Conservation (phyloP, 2,797 vertebrate genomes). For the Pteropus rufus region DNA sequence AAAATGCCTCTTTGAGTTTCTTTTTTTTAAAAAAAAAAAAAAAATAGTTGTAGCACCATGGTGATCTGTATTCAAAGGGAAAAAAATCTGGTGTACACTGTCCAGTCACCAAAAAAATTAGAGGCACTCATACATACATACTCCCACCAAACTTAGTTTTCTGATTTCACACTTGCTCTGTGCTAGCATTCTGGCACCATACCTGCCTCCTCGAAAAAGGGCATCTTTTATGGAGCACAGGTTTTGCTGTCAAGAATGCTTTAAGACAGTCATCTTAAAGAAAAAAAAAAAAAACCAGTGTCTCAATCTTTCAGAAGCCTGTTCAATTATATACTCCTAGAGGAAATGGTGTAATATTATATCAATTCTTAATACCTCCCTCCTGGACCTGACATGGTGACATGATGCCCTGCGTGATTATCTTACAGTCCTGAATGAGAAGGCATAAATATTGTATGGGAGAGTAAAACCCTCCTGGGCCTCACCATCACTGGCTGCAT, state of each 20-base stretch:
- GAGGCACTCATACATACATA: conserved; percentile 80
- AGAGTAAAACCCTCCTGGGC: conserved; percentile 73
- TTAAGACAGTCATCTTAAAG: conserved; percentile 73
- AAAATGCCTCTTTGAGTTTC: conserved; percentile 85
- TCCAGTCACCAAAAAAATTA: conserved; percentile 82
- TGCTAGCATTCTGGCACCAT: conserved; percentile 66
- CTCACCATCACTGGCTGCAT: conserved; percentile 74
- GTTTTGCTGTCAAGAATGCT: conserved; percentile 76
- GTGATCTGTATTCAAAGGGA: conserved; percentile 84
- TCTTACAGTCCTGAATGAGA: conserved; percentile 76
- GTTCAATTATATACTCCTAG: conserved; percentile 77
- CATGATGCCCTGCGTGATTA: conserved; percentile 71
- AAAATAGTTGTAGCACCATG: conserved; percentile 86
- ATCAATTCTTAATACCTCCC: conserved; percentile 75
- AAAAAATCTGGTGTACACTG: conserved; percentile 81
- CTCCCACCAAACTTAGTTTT: conserved; percentile 76
- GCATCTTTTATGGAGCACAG: conserved; percentile 72
- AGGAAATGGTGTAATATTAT: conserved; percentile 73
- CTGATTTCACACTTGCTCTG: conserved; percentile 75
- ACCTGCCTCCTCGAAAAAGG: conserved; percentile 51
- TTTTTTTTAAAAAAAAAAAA: conserved; percentile 61
- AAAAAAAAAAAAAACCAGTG: conserved; percentile 51
- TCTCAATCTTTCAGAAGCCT: conserved; percentile 79
- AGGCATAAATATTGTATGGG: conserved; percentile 78
- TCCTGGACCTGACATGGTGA: conserved; percentile 78